Conservation (phyloP, 2,888 invertebrate genomes). For the Coleophora flavipennella region DNA sequence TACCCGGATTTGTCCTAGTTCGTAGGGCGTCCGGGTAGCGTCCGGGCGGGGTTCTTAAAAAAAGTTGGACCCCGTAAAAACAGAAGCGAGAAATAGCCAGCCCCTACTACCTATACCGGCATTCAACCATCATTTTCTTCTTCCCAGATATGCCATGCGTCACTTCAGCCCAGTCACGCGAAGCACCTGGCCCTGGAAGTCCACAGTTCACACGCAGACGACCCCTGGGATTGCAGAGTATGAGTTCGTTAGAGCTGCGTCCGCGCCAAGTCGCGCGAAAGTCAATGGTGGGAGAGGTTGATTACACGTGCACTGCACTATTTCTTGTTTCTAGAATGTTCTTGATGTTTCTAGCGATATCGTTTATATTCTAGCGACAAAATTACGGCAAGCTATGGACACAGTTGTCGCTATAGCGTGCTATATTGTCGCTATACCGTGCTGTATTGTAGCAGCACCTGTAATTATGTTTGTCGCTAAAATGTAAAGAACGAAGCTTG, state of each 20-base stretch:
- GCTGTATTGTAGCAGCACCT: too few relatives aligned
- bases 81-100: too few relatives aligned
- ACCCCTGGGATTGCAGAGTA: slow-evolving; percentile 35
- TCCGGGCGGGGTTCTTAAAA: too few relatives aligned
- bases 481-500: too few relatives aligned
- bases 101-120: too few relatives aligned
- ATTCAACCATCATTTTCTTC: too few relatives aligned
- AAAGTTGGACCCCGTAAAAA: too few relatives aligned
- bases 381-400: neutral
- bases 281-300: slow-evolving; percentile 57
- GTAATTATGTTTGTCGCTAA: too few relatives aligned
- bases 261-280: slow-evolving; percentile 31
- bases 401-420: neutral
- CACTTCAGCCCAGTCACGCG: slow-evolving; percentile 36
- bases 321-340: slow-evolving; percentile 1
- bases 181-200: slow-evolving; percentile 39
- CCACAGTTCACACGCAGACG: slow-evolving; percentile 18
- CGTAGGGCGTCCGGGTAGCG: too few relatives aligned
- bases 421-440: neutral
- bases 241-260: slow-evolving; percentile 47
- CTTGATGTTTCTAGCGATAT: neutral
- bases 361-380: neutral
- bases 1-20: too few relatives aligned
- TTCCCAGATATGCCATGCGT: slow-evolving; percentile 46
- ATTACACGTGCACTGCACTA: slow-evolving; percentile 39